A percentile compares a stretch with the other conserved stretches of the same genome.
Evolutionary conservation across 2,113 vertebrate genomes (phyloP).

Genomic region (Protomyctophum bolini): DNA sequence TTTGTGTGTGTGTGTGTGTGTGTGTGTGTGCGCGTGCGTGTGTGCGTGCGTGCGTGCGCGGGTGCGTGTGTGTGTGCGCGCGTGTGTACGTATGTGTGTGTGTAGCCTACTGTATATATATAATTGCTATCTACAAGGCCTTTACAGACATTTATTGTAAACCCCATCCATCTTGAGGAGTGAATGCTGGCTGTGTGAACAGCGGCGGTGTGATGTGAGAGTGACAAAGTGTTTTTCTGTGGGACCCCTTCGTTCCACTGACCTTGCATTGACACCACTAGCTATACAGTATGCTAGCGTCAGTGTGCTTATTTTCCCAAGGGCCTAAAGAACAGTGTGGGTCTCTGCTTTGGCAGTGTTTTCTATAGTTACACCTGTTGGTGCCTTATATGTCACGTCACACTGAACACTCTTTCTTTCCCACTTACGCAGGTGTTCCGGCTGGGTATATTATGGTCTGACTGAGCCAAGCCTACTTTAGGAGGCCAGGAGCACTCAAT

Average conservation of each 20-base stretch:
- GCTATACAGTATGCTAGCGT: conserved; percentile 31
- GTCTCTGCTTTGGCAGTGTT: conserved; percentile 67
- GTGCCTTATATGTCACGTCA: no score
- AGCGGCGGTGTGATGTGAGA: conserved; percentile 34
- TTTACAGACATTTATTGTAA: conserved; percentile 22
- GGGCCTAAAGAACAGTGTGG: conserved; percentile 24
- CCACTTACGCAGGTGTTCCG: no score
- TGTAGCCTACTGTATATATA: background rate
- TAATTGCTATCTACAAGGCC: conserved; percentile 19
- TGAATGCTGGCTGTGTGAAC: conserved; percentile 11
- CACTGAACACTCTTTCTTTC: no score
- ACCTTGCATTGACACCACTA: conserved; percentile 59
- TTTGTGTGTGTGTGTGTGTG: no score
- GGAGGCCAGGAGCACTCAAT: no score
- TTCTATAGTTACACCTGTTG: conserved; percentile 29
- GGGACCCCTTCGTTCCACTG: conserved; percentile 49
- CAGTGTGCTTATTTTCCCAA: conserved; percentile 58
- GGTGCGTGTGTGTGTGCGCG: no score
- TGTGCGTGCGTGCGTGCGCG: no score
- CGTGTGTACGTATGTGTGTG: background rate
- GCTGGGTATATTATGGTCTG: no score
- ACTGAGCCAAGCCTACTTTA: no score
- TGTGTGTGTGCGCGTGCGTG: background rate
- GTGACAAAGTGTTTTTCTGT: conserved; percentile 52
- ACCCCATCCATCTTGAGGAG: conserved; percentile 46